phyloP scores from a whole-genome alignment of 2,888 invertebrate species.

The Zeuzera pyrina region DNA sequence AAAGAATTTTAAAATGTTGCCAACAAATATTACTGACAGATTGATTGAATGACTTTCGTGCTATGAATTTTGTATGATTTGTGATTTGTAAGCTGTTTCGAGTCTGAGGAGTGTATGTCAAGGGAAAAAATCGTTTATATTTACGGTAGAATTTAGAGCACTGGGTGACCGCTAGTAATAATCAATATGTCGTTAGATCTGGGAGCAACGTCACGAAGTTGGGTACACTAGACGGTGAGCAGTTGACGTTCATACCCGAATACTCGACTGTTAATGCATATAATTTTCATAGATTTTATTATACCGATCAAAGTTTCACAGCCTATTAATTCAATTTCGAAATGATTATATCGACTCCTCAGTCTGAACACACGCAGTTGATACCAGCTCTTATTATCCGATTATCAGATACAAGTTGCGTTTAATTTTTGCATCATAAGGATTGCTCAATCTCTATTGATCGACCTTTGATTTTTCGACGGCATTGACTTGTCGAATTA shows the following conservation, averaged over 20 bases:
- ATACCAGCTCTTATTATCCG: conserved; percentile 5
- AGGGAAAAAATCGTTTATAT: no score
- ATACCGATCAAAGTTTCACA: conserved; percentile 24
- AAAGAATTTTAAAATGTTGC: no score
- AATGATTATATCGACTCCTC: conserved; percentile 15
- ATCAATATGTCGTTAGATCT: no score
- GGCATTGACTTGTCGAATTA: conserved; percentile 24
- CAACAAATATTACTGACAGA: no score
- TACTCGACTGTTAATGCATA: conserved; percentile 27
- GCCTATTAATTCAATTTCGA: conserved; percentile 29
- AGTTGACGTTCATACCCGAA: conserved; percentile 8
- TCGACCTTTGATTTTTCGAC: conserved; percentile 18
- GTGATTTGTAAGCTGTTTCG: no score
- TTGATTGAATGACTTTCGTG: no score
- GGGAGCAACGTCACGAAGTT: no score
- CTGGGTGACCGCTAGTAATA: no score
- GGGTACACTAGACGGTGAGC: no score
- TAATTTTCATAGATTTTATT: conserved; percentile 35
- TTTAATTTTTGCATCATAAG: conserved; percentile 25
- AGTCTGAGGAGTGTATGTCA: no score
- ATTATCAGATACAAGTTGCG: conserved; percentile 23
- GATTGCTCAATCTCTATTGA: conserved; percentile 24
- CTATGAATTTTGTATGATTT: no score
- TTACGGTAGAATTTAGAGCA: no score
- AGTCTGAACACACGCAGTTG: background rate